A percentile compares a stretch with the other conserved stretches of the same genome.
Conservation (phyloP, 2,797 vertebrate species). For the Coendou prehensilis region DNA sequence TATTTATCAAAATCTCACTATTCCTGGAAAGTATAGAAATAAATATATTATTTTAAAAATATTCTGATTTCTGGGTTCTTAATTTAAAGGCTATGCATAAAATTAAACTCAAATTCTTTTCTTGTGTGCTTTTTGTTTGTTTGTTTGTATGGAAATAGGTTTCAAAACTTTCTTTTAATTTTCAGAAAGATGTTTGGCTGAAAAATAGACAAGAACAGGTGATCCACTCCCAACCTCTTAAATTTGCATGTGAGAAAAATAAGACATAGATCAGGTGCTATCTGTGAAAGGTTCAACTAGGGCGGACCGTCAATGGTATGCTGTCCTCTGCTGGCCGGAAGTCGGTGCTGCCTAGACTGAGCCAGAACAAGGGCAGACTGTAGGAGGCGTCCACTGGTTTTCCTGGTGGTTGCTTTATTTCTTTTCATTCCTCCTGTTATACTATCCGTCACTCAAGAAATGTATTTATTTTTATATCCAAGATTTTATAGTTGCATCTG, state of each 20-base stretch:
- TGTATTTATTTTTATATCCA: conserved; percentile 5
- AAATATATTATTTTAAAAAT: background rate
- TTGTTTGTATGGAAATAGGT: background rate
- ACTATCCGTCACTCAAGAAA: background rate
- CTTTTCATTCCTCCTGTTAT: background rate
- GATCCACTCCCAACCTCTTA: background rate
- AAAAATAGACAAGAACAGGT: background rate
- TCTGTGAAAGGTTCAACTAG: background rate
- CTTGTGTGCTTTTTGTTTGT: background rate
- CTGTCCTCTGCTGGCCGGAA: background rate
- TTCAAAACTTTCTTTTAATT: background rate
- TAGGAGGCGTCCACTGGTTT: background rate
- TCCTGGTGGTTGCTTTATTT: background rate
- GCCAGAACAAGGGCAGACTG: too few species aligned
- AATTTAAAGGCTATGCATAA: background rate
- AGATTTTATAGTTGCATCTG: background rate
- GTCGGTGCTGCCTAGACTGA: background rate
- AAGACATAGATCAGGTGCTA: background rate
- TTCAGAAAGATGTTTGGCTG: background rate
- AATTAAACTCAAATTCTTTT: background rate
- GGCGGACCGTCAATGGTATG: background rate
- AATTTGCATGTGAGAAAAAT: background rate
- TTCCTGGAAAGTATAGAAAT: background rate
- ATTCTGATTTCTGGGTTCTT: background rate
- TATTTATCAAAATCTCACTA: background rate